Conservation (phyloP, 1,140 invertebrate genomes). For the Zaprionus tsacasi region DNA sequence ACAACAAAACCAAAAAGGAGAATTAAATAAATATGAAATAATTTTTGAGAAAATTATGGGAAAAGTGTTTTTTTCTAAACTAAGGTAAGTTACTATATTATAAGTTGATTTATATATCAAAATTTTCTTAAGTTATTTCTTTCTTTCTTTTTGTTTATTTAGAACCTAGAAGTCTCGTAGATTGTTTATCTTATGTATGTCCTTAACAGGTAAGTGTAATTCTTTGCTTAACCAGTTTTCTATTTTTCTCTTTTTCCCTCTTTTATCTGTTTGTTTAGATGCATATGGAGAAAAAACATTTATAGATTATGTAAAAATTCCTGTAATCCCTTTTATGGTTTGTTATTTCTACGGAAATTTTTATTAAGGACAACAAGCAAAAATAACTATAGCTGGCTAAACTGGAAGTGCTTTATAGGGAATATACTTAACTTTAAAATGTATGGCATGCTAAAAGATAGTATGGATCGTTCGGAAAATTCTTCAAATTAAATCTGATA, state of each 20-base stretch:
- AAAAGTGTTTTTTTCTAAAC: neutral
- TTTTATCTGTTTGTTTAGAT: neutral
- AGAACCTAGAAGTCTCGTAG: neutral
- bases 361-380: neutral
- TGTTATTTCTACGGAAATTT: neutral
- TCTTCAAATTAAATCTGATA: neutral
- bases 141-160: too few relatives aligned
- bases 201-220: neutral
- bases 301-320: too few relatives aligned
- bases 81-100: too few relatives aligned
- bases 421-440: neutral
- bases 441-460: neutral
- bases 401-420: neutral
- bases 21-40: slow-evolving; percentile 77
- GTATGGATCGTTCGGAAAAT: too few relatives aligned
- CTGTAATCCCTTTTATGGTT: neutral
- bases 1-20: slow-evolving; percentile 43
- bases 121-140: too few relatives aligned
- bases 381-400: neutral
- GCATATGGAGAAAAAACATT: too few relatives aligned
- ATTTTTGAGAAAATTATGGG: slow-evolving; percentile 61
- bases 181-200: neutral
- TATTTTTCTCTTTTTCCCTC: neutral
- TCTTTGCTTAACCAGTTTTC: neutral
- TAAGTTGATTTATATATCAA: too few relatives aligned